Evolutionary conservation across 2,113 vertebrate species (phyloP), one percentile per base, ranked within the genome.

Genomic region (Nicator chloris): DNA sequence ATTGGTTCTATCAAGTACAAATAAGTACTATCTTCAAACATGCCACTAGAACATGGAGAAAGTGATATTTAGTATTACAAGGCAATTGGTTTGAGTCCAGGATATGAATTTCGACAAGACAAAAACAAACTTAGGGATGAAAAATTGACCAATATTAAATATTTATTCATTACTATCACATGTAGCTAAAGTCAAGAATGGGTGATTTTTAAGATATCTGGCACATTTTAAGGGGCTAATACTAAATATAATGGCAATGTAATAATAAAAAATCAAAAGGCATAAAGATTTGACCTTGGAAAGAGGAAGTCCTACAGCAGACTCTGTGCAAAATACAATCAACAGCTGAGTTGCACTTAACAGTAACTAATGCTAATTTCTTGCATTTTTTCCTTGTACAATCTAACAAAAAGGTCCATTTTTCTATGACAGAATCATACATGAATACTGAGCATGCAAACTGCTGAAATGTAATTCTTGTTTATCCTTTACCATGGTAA

Each of bases 1-100:
- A 98, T 84, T 0, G 99, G 99, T 96, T 99, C 98, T 96, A 99
- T 99, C 97, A 98, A 98, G 91, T 99, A 99, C 79, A 98, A 75
- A 26, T 98, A 98, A 93, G 97, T 94, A 82, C 96, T 97, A 86
- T 99, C 99, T 96, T 99, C 99, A 98, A 99, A 99, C 98, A 99
- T 99, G 79, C 99, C 99, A 92, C 99, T 99, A 79, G 24, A 90
- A 95, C 9, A 78, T 61, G 54, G 84, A 97, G 93, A 84, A 96
- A 53, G 24, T 65, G 11, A 73, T 60, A 68, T 66, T 92, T 88
- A 92, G 66, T 21, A 88, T 37, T 68, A 86, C 10, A 69, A 8
- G 35, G 14, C 23, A 76, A 96, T 68, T 10, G 22, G 45, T 65
- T 56, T 53, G 30, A 89, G 30, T 59, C 15, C 19, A 79, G 19